These are phyloP conservation scores for Tetraodon nigroviridis DNA, from an alignment of 2,113 vertebrate genomes.

Conservation along the genomic window DNA sequence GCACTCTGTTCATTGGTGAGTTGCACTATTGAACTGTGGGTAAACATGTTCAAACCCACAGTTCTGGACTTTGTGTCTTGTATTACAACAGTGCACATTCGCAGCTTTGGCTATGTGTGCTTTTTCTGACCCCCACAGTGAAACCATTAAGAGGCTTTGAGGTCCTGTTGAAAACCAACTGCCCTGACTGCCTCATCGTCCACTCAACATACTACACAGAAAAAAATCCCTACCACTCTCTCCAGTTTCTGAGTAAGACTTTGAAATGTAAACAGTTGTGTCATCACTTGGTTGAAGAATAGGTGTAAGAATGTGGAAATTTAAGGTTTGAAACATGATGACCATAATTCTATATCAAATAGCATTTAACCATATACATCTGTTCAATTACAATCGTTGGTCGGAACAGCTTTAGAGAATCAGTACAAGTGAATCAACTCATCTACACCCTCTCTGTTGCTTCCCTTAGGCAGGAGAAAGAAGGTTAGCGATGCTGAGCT, in stretches of 20 bases:
- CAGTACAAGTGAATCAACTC: too few species aligned
- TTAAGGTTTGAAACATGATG: neutral
- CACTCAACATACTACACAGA: neutral
- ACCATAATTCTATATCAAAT: too few species aligned
- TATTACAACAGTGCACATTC: neutral
- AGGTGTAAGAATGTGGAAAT: too few species aligned
- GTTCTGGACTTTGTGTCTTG: slow-evolving; percentile 10
- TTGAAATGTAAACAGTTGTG: neutral
- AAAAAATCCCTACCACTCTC: rapidly evolving
- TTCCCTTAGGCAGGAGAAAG: slow-evolving; percentile 29
- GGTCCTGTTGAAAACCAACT: slow-evolving; percentile 29
- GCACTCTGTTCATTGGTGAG: slow-evolving; percentile 27
- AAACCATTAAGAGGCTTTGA: rapidly evolving
- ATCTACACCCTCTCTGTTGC: slow-evolving; percentile 4
- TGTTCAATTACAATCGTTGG: too few species aligned
- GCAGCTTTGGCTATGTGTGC: neutral
- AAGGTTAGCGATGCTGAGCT: slow-evolving; percentile 31
- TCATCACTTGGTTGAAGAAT: neutral
- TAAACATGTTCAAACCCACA: neutral
- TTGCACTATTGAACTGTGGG: neutral
- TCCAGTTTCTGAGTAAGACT: slow-evolving; percentile 49
- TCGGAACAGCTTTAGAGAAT: too few species aligned
- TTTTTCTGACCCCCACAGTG: slow-evolving; percentile 3
- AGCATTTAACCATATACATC: too few species aligned
- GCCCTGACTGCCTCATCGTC: slow-evolving; percentile 32